These are phyloP conservation scores for Aphidius gifuensis DNA, from an alignment of 1,140 invertebrate species.

Conservation along the genomic window DNA sequence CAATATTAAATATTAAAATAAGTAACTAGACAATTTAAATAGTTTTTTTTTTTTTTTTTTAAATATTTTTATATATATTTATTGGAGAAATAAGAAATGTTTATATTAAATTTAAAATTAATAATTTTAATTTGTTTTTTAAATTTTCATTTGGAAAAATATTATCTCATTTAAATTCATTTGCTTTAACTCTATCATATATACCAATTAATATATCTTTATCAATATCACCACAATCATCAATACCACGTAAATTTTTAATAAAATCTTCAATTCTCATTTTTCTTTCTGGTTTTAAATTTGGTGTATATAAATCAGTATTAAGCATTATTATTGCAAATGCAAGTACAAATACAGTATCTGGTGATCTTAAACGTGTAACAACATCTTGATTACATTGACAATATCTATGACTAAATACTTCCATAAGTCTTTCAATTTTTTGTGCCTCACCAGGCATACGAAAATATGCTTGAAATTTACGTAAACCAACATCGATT, in stretches of 20 bases:
- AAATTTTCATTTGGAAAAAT: no score
- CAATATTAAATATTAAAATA: no score
- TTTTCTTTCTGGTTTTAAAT: slow-evolving; percentile 87
- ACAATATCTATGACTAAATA: slow-evolving; percentile 92
- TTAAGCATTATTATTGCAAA: slow-evolving; percentile 99
- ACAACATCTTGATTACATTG: slow-evolving; percentile 91
- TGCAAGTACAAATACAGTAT: slow-evolving; percentile 94
- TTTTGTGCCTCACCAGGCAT: slow-evolving; percentile 99
- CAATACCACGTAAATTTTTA: slow-evolving; percentile 90
- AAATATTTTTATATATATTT: no score
- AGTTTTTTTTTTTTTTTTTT: no score
- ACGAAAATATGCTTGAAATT: slow-evolving; percentile 93
- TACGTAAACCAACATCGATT: slow-evolving; percentile 91
- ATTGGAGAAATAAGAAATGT: no score
- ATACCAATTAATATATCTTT: slow-evolving; percentile 89
- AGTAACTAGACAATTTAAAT: no score
- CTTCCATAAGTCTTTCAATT: slow-evolving; percentile 95
- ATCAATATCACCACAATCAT: slow-evolving; percentile 91
- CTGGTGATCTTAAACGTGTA: slow-evolving; percentile 74
- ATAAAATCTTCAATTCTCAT: slow-evolving; percentile 98
- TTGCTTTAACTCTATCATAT: slow-evolving; percentile 92
- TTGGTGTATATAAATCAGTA: slow-evolving; percentile 96
- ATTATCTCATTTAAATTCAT: slow-evolving; percentile 76
- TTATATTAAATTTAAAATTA: no score
- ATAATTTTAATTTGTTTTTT: no score